Evolutionary conservation across 2,113 vertebrate genomes (phyloP), one percentile per base, ranked within the genome.

Genomic region (Gymnobelideus leadbeateri): DNA sequence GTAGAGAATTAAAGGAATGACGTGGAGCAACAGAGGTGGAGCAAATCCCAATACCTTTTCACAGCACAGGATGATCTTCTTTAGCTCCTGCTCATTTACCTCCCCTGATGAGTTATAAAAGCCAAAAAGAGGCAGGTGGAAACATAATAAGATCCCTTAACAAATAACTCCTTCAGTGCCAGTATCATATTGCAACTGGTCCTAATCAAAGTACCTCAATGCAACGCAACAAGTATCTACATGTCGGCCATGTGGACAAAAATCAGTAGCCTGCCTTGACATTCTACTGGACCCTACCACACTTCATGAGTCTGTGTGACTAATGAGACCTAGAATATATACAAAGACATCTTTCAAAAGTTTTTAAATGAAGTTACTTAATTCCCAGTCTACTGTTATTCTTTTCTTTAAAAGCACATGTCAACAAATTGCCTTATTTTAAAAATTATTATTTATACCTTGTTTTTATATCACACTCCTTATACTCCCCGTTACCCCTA

Each of bases 41-140:
- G 84, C 2, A 50, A 26, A 4, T 8, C 26, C 24, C 43, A 97
- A 97, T 99, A 99, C 99, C 99, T 99, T 99, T 97, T 99, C 99
- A 89, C 98, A 98, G 94, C 98, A 98, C 51, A 98, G 98, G 46
- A 99, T 97, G 98, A 99, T 98, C 93, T 98, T 99, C 98, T 98
- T 98, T 95, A 99, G 96, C 47, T 98, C 98, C 26, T 97, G 97
- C 93, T 98, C 92, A 61, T 99, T 98, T 97, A 99, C 97, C 94
- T 99, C 99, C 96, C 99, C 99, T 24, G 95, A 98, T 94, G 98
- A 98, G 98, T 98, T 98, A 96, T 99, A 99, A 98, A 99, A 99
- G 96, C 99, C 4, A 94, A 95, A 98, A 98, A 93, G 97, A 97
- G 51, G 91, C 89, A 97, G 95, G 94, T 93, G 95, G 92, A 96